These are phyloP conservation scores for Nothocercus nigrocapillus DNA, from an alignment of 2,113 vertebrate genomes.

Conservation along the genomic window DNA sequence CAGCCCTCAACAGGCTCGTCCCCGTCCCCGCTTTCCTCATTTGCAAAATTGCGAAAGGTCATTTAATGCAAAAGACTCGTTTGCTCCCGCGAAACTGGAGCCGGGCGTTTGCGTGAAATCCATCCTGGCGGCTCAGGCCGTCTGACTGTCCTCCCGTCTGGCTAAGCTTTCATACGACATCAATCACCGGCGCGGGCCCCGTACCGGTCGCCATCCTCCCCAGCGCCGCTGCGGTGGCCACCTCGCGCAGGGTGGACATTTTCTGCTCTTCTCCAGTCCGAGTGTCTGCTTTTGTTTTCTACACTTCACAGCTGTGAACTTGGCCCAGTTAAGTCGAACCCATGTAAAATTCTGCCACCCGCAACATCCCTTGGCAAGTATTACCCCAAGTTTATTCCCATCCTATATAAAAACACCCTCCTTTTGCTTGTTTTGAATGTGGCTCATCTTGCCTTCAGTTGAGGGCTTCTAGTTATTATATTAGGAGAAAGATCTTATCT, in stretches of 20 bases:
- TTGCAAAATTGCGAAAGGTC: constrained; percentile 2
- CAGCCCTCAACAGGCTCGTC: neutral
- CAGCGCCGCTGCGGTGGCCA: neutral
- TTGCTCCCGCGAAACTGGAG: neutral
- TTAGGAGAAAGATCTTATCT: neutral
- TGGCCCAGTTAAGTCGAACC: neutral
- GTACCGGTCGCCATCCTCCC: neutral
- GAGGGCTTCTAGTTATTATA: neutral
- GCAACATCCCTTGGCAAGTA: neutral
- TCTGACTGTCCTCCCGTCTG: neutral
- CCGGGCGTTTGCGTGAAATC: neutral
- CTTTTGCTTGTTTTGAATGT: neutral
- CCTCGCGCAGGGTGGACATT: neutral
- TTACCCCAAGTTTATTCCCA: neutral
- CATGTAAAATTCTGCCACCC: neutral
- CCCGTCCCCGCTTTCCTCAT: neutral
- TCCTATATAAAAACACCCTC: neutral
- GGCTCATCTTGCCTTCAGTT: neutral
- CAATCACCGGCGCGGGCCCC: neutral
- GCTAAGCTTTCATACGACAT: neutral
- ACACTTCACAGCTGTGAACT: neutral
- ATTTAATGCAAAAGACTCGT: neutral
- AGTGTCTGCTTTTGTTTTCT: neutral
- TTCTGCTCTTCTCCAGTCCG: neutral
- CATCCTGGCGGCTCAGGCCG: neutral